Evolutionary conservation across 2,113 vertebrate genomes (phyloP), one percentile per base, ranked within the genome.

Genomic region (Perca schrenkii): DNA sequence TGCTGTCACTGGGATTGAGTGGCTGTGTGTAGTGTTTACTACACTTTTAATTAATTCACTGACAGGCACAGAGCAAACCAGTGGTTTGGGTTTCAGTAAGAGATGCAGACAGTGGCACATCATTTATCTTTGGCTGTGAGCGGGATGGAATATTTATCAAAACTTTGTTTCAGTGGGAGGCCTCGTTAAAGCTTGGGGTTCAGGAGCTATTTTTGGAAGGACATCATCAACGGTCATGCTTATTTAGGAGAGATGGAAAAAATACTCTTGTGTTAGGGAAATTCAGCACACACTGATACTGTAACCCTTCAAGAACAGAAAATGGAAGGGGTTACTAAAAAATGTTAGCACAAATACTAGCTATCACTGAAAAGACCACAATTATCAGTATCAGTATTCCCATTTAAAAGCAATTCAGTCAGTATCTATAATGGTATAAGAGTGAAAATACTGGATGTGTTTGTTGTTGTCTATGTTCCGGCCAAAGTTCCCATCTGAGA

Each of bases 1-100:
- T 60, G 21, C 80, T 80, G 87, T 91, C 88, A 79, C 46, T 25
- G 57, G 77, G 75, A 91, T 75, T 61, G 79, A 92, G 86, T 84
- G 85, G 80, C 72, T 77, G 50, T 54, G 71, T 63, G 49, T 52
- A 25, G 66, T 84, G 80, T 88, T 88, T 87, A 77, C 88, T 53
- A 58, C 81, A 71, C 60, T 84, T 82, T 83, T 72, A 82, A 88
- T 89, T 65, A 78, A 83, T 82, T 86, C 68, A 58, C 73, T 63
- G 75, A 80, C 66, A 82, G 69, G 70, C 56, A 60, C 63, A 4
- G 60, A 86, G 73, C 56, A 88, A 89, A 87, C 78, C 79, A 85
- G 75, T 68, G 64, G 68, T 84, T 71, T 81, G 46, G 61, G 34
- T 34, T 87, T 85, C 28, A 82, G 79, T 74, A 75, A 77, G 80